Conservation (phyloP, 2,797 vertebrate genomes). For the Clarias pachynema region DNA sequence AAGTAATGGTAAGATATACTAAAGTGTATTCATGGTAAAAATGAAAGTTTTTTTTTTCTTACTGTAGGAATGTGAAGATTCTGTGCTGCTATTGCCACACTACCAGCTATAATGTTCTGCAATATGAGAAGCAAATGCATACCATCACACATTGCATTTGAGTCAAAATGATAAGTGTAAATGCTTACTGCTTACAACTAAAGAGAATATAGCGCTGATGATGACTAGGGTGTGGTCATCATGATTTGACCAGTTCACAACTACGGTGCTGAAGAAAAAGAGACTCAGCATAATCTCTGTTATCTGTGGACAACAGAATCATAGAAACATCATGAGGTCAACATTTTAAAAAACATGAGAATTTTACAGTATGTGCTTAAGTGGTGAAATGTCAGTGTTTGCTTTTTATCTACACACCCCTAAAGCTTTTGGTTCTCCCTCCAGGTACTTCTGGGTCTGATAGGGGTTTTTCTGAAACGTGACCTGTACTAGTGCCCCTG, state of each 20-base stretch:
- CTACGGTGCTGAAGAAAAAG: neutral
- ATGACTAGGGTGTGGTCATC: fast-evolving
- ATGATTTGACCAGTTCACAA: neutral
- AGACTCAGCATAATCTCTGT: constrained; percentile 51
- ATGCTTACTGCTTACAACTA: constrained; percentile 25
- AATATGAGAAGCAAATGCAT: constrained; percentile 13
- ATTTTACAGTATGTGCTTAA: neutral
- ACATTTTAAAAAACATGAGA: neutral
- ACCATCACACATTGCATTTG: neutral
- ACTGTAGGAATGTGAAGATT: constrained; percentile 63
- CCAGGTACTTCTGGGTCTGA: constrained; percentile 54
- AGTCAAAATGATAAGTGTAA: neutral
- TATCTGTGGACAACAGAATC: constrained; percentile 40
- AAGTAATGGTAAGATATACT: too few relatives aligned
- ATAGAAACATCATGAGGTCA: neutral
- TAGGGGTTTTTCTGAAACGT: constrained; percentile 51
- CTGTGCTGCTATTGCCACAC: constrained; percentile 67
- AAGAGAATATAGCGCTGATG: neutral
- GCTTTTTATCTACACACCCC: constrained; percentile 49
- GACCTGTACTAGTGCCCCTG: constrained; percentile 40
- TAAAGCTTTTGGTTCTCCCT: constrained; percentile 61
- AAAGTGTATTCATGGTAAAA: neutral
- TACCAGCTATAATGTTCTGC: constrained; percentile 55
- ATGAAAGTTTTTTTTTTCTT: constrained; percentile 1
- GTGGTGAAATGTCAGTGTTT: neutral